These are phyloP conservation scores for Atherix ibis DNA, from an alignment of 2,888 invertebrate genomes.

Conservation along the genomic window DNA sequence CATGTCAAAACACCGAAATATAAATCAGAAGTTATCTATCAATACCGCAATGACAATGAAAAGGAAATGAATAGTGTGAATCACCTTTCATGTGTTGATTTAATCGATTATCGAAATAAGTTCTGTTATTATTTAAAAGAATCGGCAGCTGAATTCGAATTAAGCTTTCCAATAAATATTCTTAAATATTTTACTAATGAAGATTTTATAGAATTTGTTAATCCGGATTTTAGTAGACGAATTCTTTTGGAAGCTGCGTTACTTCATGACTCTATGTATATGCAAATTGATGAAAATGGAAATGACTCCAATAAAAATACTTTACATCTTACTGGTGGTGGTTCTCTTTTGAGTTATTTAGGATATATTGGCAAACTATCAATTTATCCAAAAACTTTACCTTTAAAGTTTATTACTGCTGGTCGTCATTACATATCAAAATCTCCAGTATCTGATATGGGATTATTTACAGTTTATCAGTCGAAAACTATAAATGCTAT, in stretches of 20 bases:
- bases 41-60: conserved; percentile 18
- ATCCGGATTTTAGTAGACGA: conserved; percentile 63
- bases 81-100: conserved; percentile 23
- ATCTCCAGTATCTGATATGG: conserved; percentile 22
- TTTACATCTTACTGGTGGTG: conserved; percentile 60
- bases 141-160: conserved; percentile 56
- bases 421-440: conserved; percentile 48
- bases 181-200: conserved; percentile 30
- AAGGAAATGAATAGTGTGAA: conserved; percentile 19
- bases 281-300: conserved; percentile 39
- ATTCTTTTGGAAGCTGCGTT: conserved; percentile 57
- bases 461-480: conserved; percentile 53
- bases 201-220: conserved; percentile 49
- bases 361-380: conserved; percentile 55
- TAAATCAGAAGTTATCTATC: conserved; percentile 21
- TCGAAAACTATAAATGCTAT: conserved; percentile 53
- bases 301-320: conserved; percentile 36
- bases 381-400: conserved; percentile 43
- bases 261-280: conserved; percentile 39
- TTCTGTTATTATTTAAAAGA: conserved; percentile 46
- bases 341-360: conserved; percentile 55
- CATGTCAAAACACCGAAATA: conserved; percentile 43
- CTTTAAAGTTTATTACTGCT: conserved; percentile 49
- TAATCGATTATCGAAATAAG: conserved; percentile 28
- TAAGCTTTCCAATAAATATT: conserved; percentile 27